Percentiles rank a stretch among this genome's conserved stretches.
These are phyloP conservation scores for Oreochromis grahami DNA, from an alignment of 2,797 vertebrate species.

Conservation along the genomic window DNA sequence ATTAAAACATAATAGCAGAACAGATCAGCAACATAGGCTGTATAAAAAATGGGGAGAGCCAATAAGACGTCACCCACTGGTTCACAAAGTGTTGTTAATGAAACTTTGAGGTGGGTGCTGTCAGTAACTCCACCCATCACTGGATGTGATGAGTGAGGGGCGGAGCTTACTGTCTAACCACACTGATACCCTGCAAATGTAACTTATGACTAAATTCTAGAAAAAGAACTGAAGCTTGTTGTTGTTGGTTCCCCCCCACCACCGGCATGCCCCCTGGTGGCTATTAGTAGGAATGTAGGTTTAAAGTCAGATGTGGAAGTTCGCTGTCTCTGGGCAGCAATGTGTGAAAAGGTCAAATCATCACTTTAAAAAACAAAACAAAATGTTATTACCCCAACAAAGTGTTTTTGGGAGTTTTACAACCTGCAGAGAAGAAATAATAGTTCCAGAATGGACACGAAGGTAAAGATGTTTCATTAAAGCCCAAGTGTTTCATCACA, in stretches of 20 bases:
- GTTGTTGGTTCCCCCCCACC: background rate
- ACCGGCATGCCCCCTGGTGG: fast-evolving
- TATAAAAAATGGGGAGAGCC: background rate
- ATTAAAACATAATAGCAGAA: background rate
- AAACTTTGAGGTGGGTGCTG: background rate
- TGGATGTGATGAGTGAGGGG: background rate
- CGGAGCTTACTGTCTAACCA: background rate
- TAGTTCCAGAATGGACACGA: background rate
- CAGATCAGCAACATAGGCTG: background rate
- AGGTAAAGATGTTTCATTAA: background rate
- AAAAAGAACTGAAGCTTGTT: background rate
- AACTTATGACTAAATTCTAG: background rate
- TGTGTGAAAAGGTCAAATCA: background rate
- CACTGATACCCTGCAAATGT: background rate
- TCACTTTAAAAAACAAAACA: background rate
- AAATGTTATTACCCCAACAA: background rate
- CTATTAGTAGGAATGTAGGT: background rate
- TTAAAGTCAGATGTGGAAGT: background rate
- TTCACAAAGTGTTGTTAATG: background rate
- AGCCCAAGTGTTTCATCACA: background rate
- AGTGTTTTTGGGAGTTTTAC: background rate
- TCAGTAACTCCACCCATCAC: background rate
- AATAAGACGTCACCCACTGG: background rate
- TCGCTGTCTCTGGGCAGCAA: background rate
- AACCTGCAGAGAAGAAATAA: background rate